These are phyloP conservation scores for Paradisaea rubra DNA, from an alignment of 2,113 vertebrate species.

Conservation along the genomic window DNA sequence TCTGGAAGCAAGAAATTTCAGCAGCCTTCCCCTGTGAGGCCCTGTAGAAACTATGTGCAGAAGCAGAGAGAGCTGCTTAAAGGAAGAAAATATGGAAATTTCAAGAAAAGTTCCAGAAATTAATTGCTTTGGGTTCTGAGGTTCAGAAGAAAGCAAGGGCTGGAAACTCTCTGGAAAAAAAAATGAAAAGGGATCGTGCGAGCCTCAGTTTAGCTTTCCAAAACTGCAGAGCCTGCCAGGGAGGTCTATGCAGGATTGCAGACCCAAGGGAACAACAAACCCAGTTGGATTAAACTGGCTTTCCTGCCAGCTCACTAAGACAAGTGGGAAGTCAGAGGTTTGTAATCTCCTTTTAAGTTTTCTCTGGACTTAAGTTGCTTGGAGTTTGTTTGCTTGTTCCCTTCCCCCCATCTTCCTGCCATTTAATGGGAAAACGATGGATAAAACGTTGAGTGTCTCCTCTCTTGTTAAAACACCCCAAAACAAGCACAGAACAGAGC, in stretches of 20 bases:
- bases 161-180: neutral
- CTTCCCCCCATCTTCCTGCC: neutral
- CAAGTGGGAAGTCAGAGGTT: slow-evolving; percentile 20
- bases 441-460: neutral
- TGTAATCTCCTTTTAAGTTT: slow-evolving; percentile 9
- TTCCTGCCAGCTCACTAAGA: slow-evolving; percentile 5
- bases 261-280: slow-evolving; percentile 27
- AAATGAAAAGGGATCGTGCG: neutral
- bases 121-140: neutral
- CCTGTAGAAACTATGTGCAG: slow-evolving; percentile 25
- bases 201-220: neutral
- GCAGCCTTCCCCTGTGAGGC: slow-evolving; percentile 5
- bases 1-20: slow-evolving; percentile 17
- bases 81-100: neutral
- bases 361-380: neutral
- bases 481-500: neutral
- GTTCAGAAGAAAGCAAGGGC: neutral
- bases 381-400: neutral
- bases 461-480: slow-evolving; percentile 5
- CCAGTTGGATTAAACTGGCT: slow-evolving; percentile 23
- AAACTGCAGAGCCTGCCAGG: slow-evolving; percentile 1
- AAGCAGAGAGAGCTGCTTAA: slow-evolving; percentile 1
- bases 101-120: neutral
- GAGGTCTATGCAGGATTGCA: slow-evolving; percentile 19
- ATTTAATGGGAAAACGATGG: neutral